Base-by-base conservation (phyloP, 2,888 invertebrate genomes). In the Microdon myrmicae region DNA sequence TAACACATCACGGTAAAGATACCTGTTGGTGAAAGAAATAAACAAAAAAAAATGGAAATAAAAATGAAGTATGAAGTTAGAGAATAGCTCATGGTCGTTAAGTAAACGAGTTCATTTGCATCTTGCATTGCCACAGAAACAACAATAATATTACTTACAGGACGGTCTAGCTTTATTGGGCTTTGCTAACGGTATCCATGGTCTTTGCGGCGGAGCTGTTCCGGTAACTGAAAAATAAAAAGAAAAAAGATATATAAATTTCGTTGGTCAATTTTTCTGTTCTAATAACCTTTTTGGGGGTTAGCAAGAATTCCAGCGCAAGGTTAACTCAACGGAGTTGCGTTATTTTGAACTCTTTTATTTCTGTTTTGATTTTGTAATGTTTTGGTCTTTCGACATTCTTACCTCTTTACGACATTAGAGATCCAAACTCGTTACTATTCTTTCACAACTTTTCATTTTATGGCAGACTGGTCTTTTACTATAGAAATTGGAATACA, bases 1-100 rank as follows among this genome's bases (percentile, higher is more conserved):
- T 99, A 99, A 82, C 98, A 98, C 94, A 99, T 96, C 74, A 98
- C 96, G 70, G 98, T 97, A 84, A 98, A 97, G 80, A 95, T 92
- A 84, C 94, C 92, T 81, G 74, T 43, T 19, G 6, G 38, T 29
- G 7, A 14, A 31, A 31, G 19, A 3, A 58, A 70, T 68, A 70
- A 37, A 19, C 31, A 14, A 10, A 38, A 31, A 23, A 9, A 29
- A 29, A 29, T 29, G 5, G 22, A 6, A n/a, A n/a, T n/a, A n/a
- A n/a, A n/a, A n/a, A n/a, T n/a, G n/a, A 22, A 22, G 23, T 22
- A 22, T 7, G 23, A 6, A 7, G 6, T 22, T 22, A 8, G 6
- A 7, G 6, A 6, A 6, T 7, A 22, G 23, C 8, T 22, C 23
- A 22, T 7, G 23, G 8, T 7, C 6, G 6, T 22, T 22, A 6